Conservation (phyloP, 2,888 invertebrate species). For the Drosophila neotestacea region DNA sequence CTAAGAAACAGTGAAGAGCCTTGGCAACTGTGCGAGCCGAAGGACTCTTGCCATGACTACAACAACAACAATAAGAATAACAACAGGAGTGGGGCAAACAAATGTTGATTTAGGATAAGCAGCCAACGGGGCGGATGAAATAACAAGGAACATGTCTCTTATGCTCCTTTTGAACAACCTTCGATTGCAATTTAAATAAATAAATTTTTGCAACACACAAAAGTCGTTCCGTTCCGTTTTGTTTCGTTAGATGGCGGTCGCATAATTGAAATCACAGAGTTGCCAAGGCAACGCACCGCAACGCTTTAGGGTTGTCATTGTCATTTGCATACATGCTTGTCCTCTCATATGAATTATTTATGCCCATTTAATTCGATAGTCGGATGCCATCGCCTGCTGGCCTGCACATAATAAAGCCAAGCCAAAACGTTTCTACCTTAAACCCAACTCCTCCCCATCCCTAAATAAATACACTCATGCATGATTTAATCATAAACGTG, state of each 20-base stretch:
- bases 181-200: constrained; percentile 76
- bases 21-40: constrained; percentile 39
- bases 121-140: constrained; percentile 43
- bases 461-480: constrained; percentile 18
- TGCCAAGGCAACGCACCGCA: constrained; percentile 45
- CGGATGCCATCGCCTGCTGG: constrained; percentile 41
- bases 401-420: constrained; percentile 41
- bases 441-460: background rate
- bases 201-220: constrained; percentile 42
- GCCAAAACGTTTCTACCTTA: constrained; percentile 49
- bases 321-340: constrained; percentile 62
- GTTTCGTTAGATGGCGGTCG: constrained; percentile 9
- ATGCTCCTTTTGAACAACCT: constrained; percentile 34
- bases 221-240: constrained; percentile 1
- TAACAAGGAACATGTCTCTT: constrained; percentile 30
- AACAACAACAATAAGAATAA: constrained; percentile 6
- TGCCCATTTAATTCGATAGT: constrained; percentile 75
- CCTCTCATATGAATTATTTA: constrained; percentile 73
- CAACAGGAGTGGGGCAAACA: constrained; percentile 23
- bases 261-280: constrained; percentile 74
- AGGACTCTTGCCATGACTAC: constrained; percentile 41
- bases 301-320: constrained; percentile 60
- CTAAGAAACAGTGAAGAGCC: constrained; percentile 55
- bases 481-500: constrained; percentile 78
- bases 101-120: constrained; percentile 78